These are phyloP conservation scores for Beris morrisii DNA, from an alignment of 2,888 invertebrate species.

Conservation along the genomic window DNA sequence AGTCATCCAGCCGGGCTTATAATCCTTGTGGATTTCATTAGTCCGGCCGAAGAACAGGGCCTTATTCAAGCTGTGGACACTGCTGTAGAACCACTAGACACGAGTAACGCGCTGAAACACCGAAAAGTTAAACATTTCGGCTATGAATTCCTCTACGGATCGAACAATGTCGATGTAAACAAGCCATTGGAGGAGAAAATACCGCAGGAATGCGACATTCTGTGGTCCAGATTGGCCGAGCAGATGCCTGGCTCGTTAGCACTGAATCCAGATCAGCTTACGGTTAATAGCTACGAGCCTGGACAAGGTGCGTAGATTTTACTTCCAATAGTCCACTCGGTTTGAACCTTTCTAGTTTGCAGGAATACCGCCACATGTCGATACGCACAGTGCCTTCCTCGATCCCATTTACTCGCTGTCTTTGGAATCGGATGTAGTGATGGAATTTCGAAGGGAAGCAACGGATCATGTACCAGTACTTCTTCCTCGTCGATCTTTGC, in stretches of 20 bases:
- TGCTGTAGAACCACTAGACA: conserved; percentile 45
- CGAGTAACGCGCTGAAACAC: conserved; percentile 66
- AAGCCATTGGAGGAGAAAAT: conserved; percentile 68
- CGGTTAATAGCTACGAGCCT: conserved; percentile 79
- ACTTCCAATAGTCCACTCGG: neutral
- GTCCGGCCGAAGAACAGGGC: conserved; percentile 64
- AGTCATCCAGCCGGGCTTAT: conserved; percentile 69
- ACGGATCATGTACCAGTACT: conserved; percentile 63
- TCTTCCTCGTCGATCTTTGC: conserved; percentile 71
- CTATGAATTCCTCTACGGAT: conserved; percentile 86
- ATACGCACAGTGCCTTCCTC: conserved; percentile 93
- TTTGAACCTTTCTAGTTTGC: conserved; percentile 41
- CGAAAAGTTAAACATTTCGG: conserved; percentile 89
- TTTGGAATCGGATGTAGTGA: conserved; percentile 76
- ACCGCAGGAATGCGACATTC: conserved; percentile 68
- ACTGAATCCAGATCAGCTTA: conserved; percentile 75
- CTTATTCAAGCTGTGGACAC: conserved; percentile 65
- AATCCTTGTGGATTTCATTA: conserved; percentile 72
- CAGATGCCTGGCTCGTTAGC: conserved; percentile 58
- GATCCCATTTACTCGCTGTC: conserved; percentile 86
- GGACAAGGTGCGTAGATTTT: conserved; percentile 69
- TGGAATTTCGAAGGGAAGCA: conserved; percentile 80
- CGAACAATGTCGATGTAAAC: conserved; percentile 78
- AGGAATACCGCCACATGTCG: conserved; percentile 95
- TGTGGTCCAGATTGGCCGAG: conserved; percentile 59